Conservation (phyloP, 2,797 vertebrate species). For the Tokudaia tokunoshimensis region DNA sequence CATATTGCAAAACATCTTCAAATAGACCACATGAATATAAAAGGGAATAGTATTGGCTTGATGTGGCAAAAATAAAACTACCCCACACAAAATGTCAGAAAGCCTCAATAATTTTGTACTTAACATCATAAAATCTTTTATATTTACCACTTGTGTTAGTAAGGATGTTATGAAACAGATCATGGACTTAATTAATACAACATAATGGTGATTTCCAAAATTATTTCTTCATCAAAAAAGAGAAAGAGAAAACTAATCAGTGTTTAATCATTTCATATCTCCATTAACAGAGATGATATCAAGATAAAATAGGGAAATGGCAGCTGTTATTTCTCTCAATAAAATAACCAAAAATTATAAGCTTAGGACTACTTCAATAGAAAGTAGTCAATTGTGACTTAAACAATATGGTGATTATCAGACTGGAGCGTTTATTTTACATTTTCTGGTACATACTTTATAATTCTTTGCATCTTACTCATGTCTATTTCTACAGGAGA, state of each 20-base stretch:
- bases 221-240: slow-evolving; percentile 24
- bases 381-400: slow-evolving; percentile 5
- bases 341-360: neutral
- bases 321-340: neutral
- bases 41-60: neutral
- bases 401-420: neutral
- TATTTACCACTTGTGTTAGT: slow-evolving; percentile 33
- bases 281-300: neutral
- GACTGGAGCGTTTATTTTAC: neutral
- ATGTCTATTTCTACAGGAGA: neutral
- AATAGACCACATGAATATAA: slow-evolving; percentile 42
- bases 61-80: slow-evolving; percentile 55
- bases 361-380: neutral
- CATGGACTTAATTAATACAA: neutral
- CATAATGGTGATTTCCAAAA: slow-evolving; percentile 19
- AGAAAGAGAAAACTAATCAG: neutral
- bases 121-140: slow-evolving; percentile 7
- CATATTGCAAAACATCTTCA: slow-evolving; percentile 10
- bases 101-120: neutral
- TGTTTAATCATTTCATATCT: slow-evolving; percentile 48
- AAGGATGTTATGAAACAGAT: slow-evolving; percentile 26
- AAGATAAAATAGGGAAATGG: slow-evolving; percentile 30
- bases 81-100: slow-evolving; percentile 15
- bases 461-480: neutral
- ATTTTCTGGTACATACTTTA: neutral